Evolutionary conservation across 2,113 vertebrate genomes (phyloP).

Genomic region (Eclectus roratus): DNA sequence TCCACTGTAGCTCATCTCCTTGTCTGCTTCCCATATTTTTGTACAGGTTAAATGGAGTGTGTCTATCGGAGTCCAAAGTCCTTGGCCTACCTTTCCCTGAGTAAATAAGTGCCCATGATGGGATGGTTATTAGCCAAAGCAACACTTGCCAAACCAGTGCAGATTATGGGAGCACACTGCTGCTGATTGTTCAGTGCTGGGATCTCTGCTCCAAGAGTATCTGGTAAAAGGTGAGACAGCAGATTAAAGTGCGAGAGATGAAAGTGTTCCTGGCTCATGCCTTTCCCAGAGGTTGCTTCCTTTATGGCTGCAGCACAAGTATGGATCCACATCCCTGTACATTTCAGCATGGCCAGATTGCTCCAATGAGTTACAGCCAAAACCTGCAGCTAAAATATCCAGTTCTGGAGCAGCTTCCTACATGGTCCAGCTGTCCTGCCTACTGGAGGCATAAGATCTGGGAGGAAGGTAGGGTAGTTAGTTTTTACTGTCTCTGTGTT

Average conservation of each 20-base stretch:
- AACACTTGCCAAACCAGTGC: background rate
- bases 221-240: background rate
- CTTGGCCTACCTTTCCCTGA: background rate
- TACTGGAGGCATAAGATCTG: background rate
- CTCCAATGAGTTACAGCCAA: background rate
- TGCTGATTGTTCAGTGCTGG: background rate
- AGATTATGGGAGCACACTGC: background rate
- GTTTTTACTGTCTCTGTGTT: background rate
- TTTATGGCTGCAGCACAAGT: background rate
- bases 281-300: background rate
- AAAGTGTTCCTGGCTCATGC: background rate
- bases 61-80: background rate
- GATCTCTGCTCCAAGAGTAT: background rate
- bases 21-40: background rate
- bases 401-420: background rate
- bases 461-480: background rate
- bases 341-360: background rate
- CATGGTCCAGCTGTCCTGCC: background rate
- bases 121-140: background rate
- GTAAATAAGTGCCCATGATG: background rate
- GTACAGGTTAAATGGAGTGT: background rate
- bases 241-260: background rate
- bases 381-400: background rate
- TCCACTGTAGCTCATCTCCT: accelerated
- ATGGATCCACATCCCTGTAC: background rate